A percentile compares a stretch with the other conserved stretches of the same genome.
phyloP scores from a whole-genome alignment of 2,113 vertebrate species.

The Galbula dea region DNA sequence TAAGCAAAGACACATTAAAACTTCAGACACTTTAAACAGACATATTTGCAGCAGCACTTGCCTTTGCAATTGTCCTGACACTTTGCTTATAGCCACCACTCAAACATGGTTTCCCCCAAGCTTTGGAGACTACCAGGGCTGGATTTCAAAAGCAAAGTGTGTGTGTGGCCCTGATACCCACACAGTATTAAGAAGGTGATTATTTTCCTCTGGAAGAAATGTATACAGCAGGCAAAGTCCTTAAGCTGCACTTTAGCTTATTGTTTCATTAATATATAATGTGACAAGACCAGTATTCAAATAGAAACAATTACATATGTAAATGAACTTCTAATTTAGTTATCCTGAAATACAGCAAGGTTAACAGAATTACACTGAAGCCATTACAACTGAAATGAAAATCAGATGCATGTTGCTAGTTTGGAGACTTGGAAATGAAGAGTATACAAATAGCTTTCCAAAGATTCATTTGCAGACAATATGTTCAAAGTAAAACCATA shows the following conservation, averaged over 20 bases:
- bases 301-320: conserved; percentile 26
- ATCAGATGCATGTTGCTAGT: neutral
- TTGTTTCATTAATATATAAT: conserved; percentile 20
- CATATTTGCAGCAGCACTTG: neutral
- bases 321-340: conserved; percentile 45
- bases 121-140: neutral
- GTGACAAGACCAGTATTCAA: neutral
- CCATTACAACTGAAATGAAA: conserved; percentile 44
- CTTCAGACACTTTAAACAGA: neutral
- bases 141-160: neutral
- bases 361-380: conserved; percentile 41
- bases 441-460: conserved; percentile 3
- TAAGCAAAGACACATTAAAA: neutral
- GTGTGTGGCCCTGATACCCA: neutral
- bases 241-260: conserved; percentile 6
- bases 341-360: conserved; percentile 15
- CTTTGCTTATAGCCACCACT: neutral
- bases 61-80: neutral
- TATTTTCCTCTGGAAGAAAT: neutral
- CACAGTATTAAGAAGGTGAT: neutral
- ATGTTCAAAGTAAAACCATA: conserved; percentile 2
- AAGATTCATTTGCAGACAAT: neutral
- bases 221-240: neutral
- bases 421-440: neutral
- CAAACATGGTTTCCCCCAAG: neutral